Evolutionary conservation across 2,797 vertebrate genomes (phyloP).

Genomic region (Anomalospiza imberbis): DNA sequence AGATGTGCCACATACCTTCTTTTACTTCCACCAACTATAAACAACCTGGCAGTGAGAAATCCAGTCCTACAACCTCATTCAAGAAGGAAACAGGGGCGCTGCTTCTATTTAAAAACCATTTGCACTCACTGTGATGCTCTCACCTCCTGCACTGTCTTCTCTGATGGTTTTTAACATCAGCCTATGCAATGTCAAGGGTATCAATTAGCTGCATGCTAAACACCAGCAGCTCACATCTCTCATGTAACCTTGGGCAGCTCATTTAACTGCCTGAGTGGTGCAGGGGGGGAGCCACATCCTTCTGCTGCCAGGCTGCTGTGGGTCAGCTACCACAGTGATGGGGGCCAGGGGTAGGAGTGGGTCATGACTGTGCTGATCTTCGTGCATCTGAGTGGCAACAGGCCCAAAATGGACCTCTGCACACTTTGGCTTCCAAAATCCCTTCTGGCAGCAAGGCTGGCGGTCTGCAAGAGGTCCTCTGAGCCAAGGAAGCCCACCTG

Average conservation of each 20-base stretch:
- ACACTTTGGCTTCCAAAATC: not conserved
- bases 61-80: slow-evolving; percentile 26
- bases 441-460: not conserved
- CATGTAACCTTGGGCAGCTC: not conserved
- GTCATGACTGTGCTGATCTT: not conserved
- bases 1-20: not conserved
- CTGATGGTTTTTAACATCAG: not conserved
- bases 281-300: not conserved
- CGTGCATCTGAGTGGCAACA: not conserved
- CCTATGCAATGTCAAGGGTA: not conserved
- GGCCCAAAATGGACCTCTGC: not conserved
- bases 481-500: not conserved
- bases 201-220: not conserved
- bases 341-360: rapidly evolving
- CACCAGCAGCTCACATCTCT: not conserved
- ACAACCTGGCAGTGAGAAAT: slow-evolving; percentile 9
- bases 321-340: rapidly evolving
- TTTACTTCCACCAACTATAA: not conserved
- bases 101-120: slow-evolving; percentile 2
- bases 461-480: not conserved
- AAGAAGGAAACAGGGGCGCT: not conserved
- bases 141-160: not conserved
- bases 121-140: not conserved
- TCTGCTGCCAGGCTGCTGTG: not conserved
- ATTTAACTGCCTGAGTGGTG: not conserved